Evolutionary conservation across 2,888 invertebrate genomes (phyloP).

Genomic region (Sarcophaga carnaria): DNA sequence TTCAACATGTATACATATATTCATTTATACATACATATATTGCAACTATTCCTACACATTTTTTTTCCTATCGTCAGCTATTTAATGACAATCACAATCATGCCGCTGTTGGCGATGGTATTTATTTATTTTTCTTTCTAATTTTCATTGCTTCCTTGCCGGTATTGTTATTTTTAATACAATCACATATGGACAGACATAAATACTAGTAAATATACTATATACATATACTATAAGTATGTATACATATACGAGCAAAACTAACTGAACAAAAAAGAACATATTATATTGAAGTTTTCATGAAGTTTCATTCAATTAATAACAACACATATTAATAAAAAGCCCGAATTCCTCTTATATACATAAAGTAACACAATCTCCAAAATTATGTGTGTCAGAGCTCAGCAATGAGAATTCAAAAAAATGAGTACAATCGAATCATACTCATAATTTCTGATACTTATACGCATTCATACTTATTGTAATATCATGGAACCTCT

Average conservation of each 20-base stretch:
- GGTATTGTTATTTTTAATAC: background rate
- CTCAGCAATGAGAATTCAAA: no score
- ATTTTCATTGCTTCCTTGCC: background rate
- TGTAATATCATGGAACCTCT: no score
- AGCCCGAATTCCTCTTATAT: no score
- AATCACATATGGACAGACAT: background rate
- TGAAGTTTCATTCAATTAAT: no score
- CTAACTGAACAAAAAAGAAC: background rate
- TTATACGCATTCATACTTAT: no score
- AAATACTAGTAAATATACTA: background rate
- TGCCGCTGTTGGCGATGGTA: conserved; percentile 15
- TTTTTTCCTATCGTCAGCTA: conserved; percentile 30
- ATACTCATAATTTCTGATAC: no score
- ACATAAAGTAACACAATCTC: no score
- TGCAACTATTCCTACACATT: background rate
- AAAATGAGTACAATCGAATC: no score
- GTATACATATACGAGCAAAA: background rate
- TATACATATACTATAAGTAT: background rate
- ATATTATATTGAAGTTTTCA: no score
- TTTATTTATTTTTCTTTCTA: no score
- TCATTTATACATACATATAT: background rate
- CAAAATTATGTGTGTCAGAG: no score
- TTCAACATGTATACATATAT: background rate
- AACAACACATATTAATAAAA: no score
- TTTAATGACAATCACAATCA: conserved; percentile 39